Base-by-base conservation (phyloP, 2,113 vertebrate species). In the Larimichthys polyactis region DNA sequence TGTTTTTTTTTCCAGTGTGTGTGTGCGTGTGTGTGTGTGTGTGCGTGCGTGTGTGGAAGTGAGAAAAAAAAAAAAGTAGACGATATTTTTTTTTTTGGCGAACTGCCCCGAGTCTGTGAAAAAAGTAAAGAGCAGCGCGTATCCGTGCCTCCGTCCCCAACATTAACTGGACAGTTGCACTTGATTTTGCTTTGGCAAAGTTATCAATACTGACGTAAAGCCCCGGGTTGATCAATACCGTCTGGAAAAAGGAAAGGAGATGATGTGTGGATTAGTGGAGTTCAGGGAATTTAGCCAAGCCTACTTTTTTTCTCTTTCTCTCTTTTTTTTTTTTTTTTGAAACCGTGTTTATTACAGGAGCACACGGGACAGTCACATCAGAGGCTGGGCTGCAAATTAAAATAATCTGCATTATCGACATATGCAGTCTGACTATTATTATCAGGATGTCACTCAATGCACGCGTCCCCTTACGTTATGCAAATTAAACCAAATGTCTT, bases 131-230 rank as follows among this genome's bases (percentile, higher is more conserved):
- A 85, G 69, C 84, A 75, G 2, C 88, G 64, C 68, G 83, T 78
- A 78, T 84, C 81, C 88, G 78, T 16, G 87, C 80, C 79, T 84
- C 77, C 85, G 94, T 93, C 84, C 91, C 55, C 78, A 65, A 91
- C 86, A 90, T 93, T 87, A 92, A 89, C 89, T 90, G 92, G 90
- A 93, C 94, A 87, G 91, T 92, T 93, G 93, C 95, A 96, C 94
- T 95, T 96, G 94, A 96, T 95, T 96, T 96, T 91, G 94, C 90
- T 94, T 95, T 95, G 92, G 92, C 91, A 96, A 97, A 96, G 94
- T 97, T 97, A 97, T 96, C 96, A 87, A 97, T 96, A 96, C 92
- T 96, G 96, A 96, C 96, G 96, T 96, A 93, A 96, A 95, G 85
- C 81, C 72, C 84, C 15, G 87, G 90, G 80, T 82, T 90, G 94